phyloP scores from a whole-genome alignment of 2,113 vertebrate genomes.

The Syrmaticus mikado region DNA sequence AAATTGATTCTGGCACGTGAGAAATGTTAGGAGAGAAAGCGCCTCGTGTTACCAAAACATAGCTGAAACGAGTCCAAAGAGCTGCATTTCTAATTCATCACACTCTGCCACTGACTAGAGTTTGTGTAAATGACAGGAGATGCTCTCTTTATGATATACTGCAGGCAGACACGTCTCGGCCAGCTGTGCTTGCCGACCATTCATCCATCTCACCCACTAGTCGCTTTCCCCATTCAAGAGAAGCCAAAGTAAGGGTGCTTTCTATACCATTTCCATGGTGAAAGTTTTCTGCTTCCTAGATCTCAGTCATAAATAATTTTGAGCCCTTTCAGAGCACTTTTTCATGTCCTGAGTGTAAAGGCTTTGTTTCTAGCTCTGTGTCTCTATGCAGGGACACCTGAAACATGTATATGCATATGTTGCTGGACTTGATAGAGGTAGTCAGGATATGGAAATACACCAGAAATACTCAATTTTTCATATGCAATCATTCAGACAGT shows the following conservation, averaged over 20 bases:
- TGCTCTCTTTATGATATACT: background rate
- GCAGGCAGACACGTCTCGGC: background rate
- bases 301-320: background rate
- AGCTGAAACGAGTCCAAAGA: background rate
- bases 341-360: background rate
- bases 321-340: background rate
- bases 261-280: background rate
- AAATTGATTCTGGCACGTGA: background rate
- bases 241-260: background rate
- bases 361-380: background rate
- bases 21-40: background rate
- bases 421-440: background rate
- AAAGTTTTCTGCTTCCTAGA: background rate
- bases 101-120: background rate
- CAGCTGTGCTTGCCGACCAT: background rate
- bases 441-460: background rate
- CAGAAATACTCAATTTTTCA: background rate
- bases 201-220: background rate
- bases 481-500: background rate
- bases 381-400: background rate
- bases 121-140: background rate
- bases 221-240: background rate
- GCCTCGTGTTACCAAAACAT: conserved; percentile 2
- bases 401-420: background rate
- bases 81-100: background rate